Conservation (phyloP, 2,113 vertebrate species). For the Oryzias javanicus region DNA sequence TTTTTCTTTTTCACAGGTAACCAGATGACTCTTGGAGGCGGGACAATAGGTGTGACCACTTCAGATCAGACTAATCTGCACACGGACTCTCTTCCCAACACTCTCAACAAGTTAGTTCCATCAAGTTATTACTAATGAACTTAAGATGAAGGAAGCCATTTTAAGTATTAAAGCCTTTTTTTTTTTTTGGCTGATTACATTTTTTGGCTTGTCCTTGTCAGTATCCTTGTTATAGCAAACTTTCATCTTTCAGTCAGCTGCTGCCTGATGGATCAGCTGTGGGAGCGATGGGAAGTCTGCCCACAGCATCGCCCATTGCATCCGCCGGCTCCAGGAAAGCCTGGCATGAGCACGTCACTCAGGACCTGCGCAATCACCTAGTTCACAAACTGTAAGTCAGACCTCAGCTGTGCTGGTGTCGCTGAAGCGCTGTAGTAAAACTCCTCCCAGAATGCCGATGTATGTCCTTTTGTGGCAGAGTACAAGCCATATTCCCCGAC, state of each 20-base stretch:
- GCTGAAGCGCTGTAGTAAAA: neutral
- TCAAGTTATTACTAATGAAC: neutral
- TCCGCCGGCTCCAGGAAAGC: slow-evolving; percentile 90
- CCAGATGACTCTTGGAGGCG: slow-evolving; percentile 87
- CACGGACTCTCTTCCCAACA: slow-evolving; percentile 88
- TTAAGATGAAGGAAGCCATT: neutral
- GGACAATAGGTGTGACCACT: slow-evolving; percentile 79
- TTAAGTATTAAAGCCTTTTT: no score
- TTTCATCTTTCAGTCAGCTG: slow-evolving; percentile 80
- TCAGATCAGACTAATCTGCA: slow-evolving; percentile 90
- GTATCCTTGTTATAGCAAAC: neutral
- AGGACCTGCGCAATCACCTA: slow-evolving; percentile 98
- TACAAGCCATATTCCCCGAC: slow-evolving; percentile 99
- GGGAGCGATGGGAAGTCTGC: slow-evolving; percentile 85
- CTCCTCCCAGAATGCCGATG: neutral
- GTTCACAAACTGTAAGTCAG: slow-evolving; percentile 95
- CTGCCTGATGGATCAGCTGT: slow-evolving; percentile 86
- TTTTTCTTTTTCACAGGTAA: slow-evolving; percentile 77
- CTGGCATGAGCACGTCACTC: slow-evolving; percentile 99
- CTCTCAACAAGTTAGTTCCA: slow-evolving; percentile 88
- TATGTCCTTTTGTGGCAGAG: slow-evolving; percentile 70
- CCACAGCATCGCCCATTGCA: slow-evolving; percentile 90
- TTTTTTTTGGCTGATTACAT: no score
- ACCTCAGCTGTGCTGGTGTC: neutral
- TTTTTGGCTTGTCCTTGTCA: no score